Evolutionary conservation across 1,140 invertebrate genomes (phyloP).

Genomic region (Nautilus pompilius): DNA sequence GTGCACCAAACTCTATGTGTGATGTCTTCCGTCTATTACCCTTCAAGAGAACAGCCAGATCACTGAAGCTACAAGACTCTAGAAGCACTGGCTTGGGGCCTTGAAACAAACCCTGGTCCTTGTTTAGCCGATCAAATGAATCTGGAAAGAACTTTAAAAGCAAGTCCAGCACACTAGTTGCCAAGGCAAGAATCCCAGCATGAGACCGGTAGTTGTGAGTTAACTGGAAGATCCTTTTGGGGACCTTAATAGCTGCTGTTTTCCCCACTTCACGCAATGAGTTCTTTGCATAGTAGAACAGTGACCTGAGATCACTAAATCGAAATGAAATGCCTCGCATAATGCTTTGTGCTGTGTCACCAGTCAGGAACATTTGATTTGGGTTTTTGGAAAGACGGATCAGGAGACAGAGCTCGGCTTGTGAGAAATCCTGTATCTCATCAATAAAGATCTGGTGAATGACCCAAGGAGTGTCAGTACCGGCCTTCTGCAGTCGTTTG

Average conservation of each 20-base stretch:
- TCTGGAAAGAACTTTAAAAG: constrained; percentile 38
- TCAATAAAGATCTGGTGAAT: constrained; percentile 49
- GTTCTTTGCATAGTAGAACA: constrained; percentile 43
- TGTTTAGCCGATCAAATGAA: constrained; percentile 44
- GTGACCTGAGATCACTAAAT: constrained; percentile 42
- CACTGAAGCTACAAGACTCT: constrained; percentile 41
- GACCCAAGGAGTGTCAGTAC: constrained; percentile 20
- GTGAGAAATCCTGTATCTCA: constrained; percentile 51
- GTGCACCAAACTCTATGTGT: constrained; percentile 49
- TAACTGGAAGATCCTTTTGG: constrained; percentile 38
- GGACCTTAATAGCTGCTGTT: constrained; percentile 24
- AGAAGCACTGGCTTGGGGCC: constrained; percentile 44
- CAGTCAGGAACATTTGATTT: constrained; percentile 50
- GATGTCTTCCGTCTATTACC: constrained; percentile 41
- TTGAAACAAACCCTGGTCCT: constrained; percentile 43
- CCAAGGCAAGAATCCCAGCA: constrained; percentile 43
- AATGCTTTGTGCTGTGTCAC: constrained; percentile 51
- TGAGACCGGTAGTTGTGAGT: constrained; percentile 50
- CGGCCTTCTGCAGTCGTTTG: constrained; percentile 16
- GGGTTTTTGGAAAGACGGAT: constrained; percentile 41
- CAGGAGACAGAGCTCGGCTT: constrained; percentile 47
- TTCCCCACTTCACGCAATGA: constrained; percentile 30
- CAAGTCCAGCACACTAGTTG: constrained; percentile 44
- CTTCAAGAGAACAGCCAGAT: constrained; percentile 32
- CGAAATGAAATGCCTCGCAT: constrained; percentile 50